These are phyloP conservation scores for Notoglanidium macrostoma DNA, from an alignment of 2,797 vertebrate genomes.

Conservation along the genomic window DNA sequence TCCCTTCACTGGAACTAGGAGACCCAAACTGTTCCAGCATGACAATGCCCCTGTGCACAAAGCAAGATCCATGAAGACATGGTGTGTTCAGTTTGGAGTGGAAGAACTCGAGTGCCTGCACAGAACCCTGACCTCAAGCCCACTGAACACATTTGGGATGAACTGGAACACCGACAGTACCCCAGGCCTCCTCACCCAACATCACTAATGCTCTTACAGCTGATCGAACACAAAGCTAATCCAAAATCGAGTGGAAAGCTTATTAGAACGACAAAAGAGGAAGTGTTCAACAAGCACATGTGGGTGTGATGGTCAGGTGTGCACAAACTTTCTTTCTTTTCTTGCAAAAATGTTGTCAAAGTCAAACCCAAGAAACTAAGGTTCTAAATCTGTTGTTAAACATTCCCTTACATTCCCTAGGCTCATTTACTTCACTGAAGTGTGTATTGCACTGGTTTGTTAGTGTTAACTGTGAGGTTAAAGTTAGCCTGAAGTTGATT, in stretches of 20 bases:
- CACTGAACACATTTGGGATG: background rate
- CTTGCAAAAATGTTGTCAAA: too few species aligned
- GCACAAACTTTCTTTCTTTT: background rate
- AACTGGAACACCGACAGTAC: background rate
- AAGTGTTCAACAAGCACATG: background rate
- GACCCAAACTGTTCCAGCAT: background rate
- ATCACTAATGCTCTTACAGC: background rate
- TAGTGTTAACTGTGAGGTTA: too few species aligned
- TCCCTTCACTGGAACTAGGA: background rate
- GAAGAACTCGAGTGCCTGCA: background rate
- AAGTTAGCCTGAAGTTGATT: background rate
- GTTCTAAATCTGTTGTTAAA: background rate
- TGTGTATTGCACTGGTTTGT: slow-evolving; percentile 33
- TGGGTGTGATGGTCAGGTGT: too few species aligned
- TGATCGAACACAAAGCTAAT: too few species aligned
- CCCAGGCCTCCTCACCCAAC: background rate
- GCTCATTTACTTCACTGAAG: slow-evolving; percentile 18
- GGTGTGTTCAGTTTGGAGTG: background rate
- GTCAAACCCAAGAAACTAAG: background rate
- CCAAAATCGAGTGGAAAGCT: too few species aligned
- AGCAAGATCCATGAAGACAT: background rate
- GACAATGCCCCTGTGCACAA: background rate
- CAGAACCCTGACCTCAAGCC: background rate
- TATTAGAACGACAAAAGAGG: too few species aligned
- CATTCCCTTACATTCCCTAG: too few species aligned